Base-by-base conservation (phyloP, 2,888 invertebrate genomes). In the Acrobasis repandana region DNA sequence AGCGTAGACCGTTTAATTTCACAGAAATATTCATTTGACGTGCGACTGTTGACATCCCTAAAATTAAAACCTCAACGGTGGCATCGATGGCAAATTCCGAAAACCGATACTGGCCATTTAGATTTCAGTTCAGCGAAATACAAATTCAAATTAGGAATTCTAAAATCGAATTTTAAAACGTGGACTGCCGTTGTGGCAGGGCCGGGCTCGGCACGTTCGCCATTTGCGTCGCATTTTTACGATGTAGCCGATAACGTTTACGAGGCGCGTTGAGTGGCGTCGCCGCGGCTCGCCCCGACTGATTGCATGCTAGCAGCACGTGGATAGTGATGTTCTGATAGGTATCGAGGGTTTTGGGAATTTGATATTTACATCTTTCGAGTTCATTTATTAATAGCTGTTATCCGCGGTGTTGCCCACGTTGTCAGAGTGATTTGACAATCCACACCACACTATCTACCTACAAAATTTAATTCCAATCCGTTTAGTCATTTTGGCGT, bases 191-290 rank as follows among this genome's bases (percentile, higher is more conserved):
- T 18, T 28, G n/a, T 52, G 58, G 51, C 61, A 16, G 46, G 63
- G 60, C 61, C 46, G 60, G 46, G 58, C 51, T 52, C 51, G 79
- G 82, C 84, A 83, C 86, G 86, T 82, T 82, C 84, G 85, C 86
- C 85, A 83, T 83, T 90, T 84, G 85, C 85, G 88, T 86, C 85
- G 86, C 82, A 76, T 88, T 90, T 90, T 91, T 90, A 90, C 90
- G 90, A 90, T 80, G 84, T 82, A 80, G 78, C 85, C 90, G 90
- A 90, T 91, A 90, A 90, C 90, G 88, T 86, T 90, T 88, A 90
- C 90, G 90, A 88, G 87, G 74, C 80, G 82, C 88, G 86, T 79
- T 86, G 90, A 90, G 90, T 88, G 89, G 89, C 89, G 90, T 83
- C 90, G 88, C 87, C 82, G 82, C 82, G 89, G 81, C 88, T 88